phyloP scores from a whole-genome alignment of 1,140 invertebrate genomes.

The Pinna nobilis region DNA sequence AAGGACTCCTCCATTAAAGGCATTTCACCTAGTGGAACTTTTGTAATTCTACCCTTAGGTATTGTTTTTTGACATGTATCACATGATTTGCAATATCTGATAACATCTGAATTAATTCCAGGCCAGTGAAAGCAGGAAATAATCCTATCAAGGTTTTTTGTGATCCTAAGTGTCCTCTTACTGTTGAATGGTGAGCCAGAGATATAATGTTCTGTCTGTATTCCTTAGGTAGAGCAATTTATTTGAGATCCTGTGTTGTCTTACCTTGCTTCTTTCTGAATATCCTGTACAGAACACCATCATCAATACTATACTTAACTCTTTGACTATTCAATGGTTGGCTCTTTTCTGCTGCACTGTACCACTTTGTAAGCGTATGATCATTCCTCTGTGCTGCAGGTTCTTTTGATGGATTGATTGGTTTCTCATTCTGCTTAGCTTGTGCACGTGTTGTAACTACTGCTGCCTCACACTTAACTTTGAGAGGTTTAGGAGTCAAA shows the following conservation, averaged over 20 bases:
- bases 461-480: background rate
- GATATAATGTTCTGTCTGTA: conserved; percentile 31
- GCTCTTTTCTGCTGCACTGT: background rate
- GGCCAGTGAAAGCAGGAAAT: conserved; percentile 50
- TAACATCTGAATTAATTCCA: conserved; percentile 27
- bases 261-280: background rate
- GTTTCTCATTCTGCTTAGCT: background rate
- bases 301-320: background rate
- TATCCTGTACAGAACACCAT: conserved; percentile 12
- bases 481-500: background rate
- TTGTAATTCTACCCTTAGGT: conserved; percentile 37
- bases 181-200: conserved; percentile 39
- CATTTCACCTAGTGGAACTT: conserved; percentile 30
- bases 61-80: conserved; percentile 41
- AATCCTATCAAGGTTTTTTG: too few species aligned
- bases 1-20: conserved; percentile 43
- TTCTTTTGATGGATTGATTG: background rate
- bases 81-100: conserved; percentile 36
- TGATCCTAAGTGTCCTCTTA: conserved; percentile 45
- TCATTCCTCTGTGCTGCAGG: background rate
- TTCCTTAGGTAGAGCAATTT: conserved; percentile 14
- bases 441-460: background rate
- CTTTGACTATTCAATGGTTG: too few species aligned
- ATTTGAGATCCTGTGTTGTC: background rate
- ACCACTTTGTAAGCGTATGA: background rate